A percentile compares a stretch with the other conserved stretches of the same genome.
These are phyloP conservation scores for Gambusia yucatana DNA, from an alignment of 2,797 vertebrate species.

Conservation along the genomic window DNA sequence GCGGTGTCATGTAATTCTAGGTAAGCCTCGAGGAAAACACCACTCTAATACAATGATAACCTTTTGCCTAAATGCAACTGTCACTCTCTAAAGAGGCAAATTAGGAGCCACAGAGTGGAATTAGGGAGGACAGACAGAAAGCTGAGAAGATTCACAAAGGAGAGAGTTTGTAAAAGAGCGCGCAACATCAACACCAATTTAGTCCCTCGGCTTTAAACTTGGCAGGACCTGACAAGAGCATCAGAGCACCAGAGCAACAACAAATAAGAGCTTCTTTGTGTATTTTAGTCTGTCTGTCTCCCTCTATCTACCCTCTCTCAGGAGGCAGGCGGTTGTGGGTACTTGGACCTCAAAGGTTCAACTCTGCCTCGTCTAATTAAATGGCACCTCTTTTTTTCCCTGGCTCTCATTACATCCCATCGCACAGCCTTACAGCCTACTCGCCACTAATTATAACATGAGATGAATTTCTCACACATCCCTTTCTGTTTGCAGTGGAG, in stretches of 20 bases:
- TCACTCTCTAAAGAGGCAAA: conserved; percentile 76
- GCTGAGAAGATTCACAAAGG: conserved; percentile 40
- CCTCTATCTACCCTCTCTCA: conserved; percentile 28
- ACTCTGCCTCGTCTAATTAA: conserved; percentile 51
- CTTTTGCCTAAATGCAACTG: conserved; percentile 76
- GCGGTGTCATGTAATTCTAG: conserved; percentile 73
- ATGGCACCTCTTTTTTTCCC: conserved; percentile 37
- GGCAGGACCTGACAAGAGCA: conserved; percentile 51
- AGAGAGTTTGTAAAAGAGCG: conserved; percentile 45
- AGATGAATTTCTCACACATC: conserved; percentile 61
- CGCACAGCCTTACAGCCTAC: conserved; percentile 40
- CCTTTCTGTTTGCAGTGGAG: conserved; percentile 41
- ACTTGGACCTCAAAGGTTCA: conserved; percentile 29
- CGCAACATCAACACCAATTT: conserved; percentile 58
- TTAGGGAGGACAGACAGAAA: conserved; percentile 53
- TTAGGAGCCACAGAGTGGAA: conserved; percentile 63
- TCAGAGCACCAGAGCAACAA: conserved; percentile 42
- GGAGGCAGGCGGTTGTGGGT: conserved; percentile 22
- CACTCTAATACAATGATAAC: conserved; percentile 76
- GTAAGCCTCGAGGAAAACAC: conserved; percentile 74
- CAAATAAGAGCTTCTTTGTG: conserved; percentile 33
- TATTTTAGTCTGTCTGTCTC: conserved; percentile 33
- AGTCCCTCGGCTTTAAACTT: conserved; percentile 50
- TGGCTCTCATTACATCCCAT: conserved; percentile 49
- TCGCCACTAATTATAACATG: conserved; percentile 51